phyloP scores from a whole-genome alignment of 2,888 invertebrate species.

The Microchrysa polita region DNA sequence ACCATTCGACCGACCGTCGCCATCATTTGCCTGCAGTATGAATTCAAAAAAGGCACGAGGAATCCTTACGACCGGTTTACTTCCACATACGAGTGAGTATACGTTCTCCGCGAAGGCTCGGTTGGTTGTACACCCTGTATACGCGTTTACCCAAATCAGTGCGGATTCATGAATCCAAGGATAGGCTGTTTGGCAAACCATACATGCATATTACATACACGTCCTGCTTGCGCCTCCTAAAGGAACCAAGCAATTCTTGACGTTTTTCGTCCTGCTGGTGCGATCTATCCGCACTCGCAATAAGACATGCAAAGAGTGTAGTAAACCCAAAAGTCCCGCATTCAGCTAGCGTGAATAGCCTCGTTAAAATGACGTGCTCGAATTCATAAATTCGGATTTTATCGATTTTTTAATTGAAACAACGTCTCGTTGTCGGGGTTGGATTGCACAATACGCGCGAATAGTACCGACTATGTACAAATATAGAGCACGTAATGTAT shows the following conservation, averaged over 20 bases:
- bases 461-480: too few species aligned
- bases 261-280: background rate
- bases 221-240: background rate
- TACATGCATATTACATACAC: background rate
- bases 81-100: slow-evolving; percentile 25
- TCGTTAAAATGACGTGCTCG: slow-evolving; percentile 48
- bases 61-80: slow-evolving; percentile 3
- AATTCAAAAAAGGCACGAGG: background rate
- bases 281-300: too few species aligned
- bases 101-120: too few species aligned
- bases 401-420: slow-evolving; percentile 48
- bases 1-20: background rate
- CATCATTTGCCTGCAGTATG: background rate
- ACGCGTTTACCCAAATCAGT: background rate
- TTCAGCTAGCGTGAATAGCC: slow-evolving; percentile 44
- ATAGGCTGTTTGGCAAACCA: slow-evolving; percentile 7
- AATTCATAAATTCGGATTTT: slow-evolving; percentile 47
- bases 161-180: background rate
- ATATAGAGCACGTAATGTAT: too few species aligned
- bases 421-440: slow-evolving; percentile 25
- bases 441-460: background rate
- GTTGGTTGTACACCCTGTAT: background rate
- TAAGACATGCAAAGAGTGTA: slow-evolving; percentile 31
- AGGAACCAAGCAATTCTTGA: background rate
- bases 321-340: slow-evolving; percentile 34